phyloP scores from a whole-genome alignment of 2,113 vertebrate genomes.

The Mellivora capensis region DNA sequence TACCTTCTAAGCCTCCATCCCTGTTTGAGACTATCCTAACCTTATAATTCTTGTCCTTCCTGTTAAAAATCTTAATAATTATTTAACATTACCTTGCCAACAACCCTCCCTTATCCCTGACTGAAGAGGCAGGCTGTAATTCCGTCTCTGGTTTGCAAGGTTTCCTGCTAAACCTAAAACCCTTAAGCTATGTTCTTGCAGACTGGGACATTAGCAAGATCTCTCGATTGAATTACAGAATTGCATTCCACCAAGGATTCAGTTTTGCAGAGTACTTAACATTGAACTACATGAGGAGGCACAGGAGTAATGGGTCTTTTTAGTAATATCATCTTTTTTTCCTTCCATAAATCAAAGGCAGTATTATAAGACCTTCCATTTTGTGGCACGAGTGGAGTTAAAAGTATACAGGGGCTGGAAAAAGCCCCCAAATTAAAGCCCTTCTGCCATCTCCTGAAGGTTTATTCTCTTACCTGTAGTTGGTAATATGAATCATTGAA shows the following conservation, averaged over 20 bases:
- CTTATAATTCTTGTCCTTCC: conserved; percentile 57
- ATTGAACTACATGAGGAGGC: conserved; percentile 82
- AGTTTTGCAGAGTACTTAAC: conserved; percentile 85
- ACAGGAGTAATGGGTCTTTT: conserved; percentile 83
- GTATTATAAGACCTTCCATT: conserved; percentile 69
- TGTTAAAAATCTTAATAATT: conserved; percentile 73
- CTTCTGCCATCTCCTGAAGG: conserved; percentile 60
- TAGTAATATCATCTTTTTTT: conserved; percentile 81
- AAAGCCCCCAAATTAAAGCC: conserved; percentile 53
- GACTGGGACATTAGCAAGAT: conserved; percentile 86
- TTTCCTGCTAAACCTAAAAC: conserved; percentile 83
- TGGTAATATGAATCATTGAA: conserved; percentile 45
- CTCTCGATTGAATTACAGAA: conserved; percentile 88
- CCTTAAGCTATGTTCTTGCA: conserved; percentile 88
- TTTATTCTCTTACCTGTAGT: conserved; percentile 30
- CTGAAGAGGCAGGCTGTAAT: conserved; percentile 80
- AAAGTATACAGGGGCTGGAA: conserved; percentile 56
- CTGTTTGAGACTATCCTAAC: conserved; percentile 53
- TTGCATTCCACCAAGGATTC: conserved; percentile 86
- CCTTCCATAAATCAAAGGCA: conserved; percentile 79
- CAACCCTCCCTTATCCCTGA: conserved; percentile 62
- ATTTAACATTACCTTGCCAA: conserved; percentile 70
- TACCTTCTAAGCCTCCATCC: neutral
- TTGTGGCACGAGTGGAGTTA: conserved; percentile 59
- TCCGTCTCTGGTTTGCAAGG: conserved; percentile 82